phyloP scores from a whole-genome alignment of 2,113 vertebrate genomes.

The Mohoua ochrocephala region DNA sequence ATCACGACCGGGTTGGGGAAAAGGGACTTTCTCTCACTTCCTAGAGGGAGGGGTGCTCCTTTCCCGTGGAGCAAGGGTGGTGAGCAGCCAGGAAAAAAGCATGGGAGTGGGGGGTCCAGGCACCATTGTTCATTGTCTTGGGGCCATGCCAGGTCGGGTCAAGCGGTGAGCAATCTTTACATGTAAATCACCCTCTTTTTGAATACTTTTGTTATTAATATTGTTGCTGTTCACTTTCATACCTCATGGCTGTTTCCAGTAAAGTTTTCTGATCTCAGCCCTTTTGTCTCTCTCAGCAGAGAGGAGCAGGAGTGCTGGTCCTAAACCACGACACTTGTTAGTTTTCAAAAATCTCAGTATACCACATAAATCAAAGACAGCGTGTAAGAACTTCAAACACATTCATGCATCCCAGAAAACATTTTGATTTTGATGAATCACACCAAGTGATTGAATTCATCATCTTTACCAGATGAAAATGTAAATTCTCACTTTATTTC shows the following conservation, averaged over 20 bases:
- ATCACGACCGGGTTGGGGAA: not conserved
- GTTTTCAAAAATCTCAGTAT: not conserved
- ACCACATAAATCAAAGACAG: not conserved
- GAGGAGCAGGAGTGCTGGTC: accelerated
- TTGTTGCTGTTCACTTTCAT: not conserved
- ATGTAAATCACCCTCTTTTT: not conserved
- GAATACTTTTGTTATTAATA: not conserved
- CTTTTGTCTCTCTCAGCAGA: not conserved
- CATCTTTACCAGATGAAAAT: not conserved
- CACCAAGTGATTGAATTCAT: not conserved
- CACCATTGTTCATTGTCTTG: too few species aligned
- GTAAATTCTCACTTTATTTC: not conserved
- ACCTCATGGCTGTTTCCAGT: not conserved
- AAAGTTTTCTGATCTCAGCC: not conserved
- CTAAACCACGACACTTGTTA: not conserved
- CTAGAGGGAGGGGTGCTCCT: not conserved
- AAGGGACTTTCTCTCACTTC: not conserved
- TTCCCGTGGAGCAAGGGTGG: accelerated
- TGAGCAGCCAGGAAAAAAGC: not conserved
- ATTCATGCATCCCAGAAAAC: not conserved
- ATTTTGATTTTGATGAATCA: not conserved
- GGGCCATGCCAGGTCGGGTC: accelerated
- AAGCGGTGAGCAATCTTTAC: not conserved
- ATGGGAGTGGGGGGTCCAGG: accelerated
- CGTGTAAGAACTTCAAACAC: not conserved